phyloP scores from a whole-genome alignment of 2,888 invertebrate genomes.

The Lithophane socia region DNA sequence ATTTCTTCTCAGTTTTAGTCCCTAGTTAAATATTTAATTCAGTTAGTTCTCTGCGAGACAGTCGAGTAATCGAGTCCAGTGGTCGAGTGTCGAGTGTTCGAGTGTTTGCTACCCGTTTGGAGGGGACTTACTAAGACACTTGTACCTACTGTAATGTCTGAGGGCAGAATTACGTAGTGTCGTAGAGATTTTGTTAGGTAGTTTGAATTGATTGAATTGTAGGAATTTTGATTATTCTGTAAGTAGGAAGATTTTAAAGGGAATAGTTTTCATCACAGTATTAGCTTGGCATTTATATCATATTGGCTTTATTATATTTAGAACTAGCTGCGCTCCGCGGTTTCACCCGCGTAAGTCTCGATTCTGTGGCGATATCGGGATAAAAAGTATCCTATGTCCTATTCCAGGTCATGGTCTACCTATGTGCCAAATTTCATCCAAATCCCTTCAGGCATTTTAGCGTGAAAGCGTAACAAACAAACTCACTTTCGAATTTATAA shows the following conservation, averaged over 20 bases:
- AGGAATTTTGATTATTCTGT: background rate
- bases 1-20: conserved; percentile 41
- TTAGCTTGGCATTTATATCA: background rate
- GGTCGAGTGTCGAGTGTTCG: conserved; percentile 24
- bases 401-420: no score
- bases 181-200: background rate
- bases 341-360: no score
- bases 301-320: background rate
- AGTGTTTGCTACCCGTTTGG: conserved; percentile 47
- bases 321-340: no score
- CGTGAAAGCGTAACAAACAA: no score
- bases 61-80: conserved; percentile 31
- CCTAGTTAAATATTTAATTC: conserved; percentile 56
- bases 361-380: no score
- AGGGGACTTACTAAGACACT: conserved; percentile 31
- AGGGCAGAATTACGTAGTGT: conserved; percentile 21
- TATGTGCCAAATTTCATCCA: no score
- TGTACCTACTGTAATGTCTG: conserved; percentile 29
- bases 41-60: conserved; percentile 29
- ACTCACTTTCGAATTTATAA: no score
- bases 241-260: no score
- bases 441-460: no score
- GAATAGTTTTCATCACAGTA: background rate
- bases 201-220: background rate
- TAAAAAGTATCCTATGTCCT: no score